Percentiles rank a stretch among this genome's conserved stretches.
Conservation (phyloP, 2,888 invertebrate species). For the Ellobium chinense region DNA sequence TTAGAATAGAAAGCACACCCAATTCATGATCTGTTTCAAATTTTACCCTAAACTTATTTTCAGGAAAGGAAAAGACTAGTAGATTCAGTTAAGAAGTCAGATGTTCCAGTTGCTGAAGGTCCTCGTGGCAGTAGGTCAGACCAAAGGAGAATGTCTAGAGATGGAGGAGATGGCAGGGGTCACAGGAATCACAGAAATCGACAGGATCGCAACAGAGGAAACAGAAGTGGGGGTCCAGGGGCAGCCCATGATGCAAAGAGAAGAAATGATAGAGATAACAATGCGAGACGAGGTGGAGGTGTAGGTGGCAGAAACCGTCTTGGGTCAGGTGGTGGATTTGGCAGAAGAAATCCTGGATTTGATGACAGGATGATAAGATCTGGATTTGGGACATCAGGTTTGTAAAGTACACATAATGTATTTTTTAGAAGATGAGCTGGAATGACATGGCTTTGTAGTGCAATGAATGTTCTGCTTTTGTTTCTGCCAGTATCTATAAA, state of each 20-base stretch:
- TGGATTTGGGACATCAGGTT: no score
- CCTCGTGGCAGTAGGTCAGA: not conserved
- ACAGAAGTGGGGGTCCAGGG: not conserved
- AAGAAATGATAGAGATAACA: not conserved
- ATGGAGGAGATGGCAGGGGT: not conserved
- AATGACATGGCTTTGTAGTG: no score
- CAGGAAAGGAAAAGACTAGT: not conserved
- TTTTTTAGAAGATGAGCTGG: no score
- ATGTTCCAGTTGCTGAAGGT: not conserved
- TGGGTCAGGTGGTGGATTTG: not conserved
- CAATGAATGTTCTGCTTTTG: no score
- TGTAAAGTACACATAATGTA: no score
- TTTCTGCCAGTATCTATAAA: no score
- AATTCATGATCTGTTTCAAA: not conserved
- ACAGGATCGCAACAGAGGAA: not conserved
- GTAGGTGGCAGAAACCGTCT: conserved; percentile 6
- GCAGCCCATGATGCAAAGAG: not conserved
- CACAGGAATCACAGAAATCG: no score
- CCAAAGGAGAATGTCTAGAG: not conserved
- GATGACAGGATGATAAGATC: not conserved
- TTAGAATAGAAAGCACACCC: no score
- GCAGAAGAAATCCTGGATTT: not conserved
- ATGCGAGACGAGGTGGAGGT: not conserved
- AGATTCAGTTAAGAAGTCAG: not conserved
- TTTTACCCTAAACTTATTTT: not conserved